Evolutionary conservation across 2,797 vertebrate genomes (phyloP), one percentile per base, ranked within the genome.

Genomic region (Liparis tanakae): DNA sequence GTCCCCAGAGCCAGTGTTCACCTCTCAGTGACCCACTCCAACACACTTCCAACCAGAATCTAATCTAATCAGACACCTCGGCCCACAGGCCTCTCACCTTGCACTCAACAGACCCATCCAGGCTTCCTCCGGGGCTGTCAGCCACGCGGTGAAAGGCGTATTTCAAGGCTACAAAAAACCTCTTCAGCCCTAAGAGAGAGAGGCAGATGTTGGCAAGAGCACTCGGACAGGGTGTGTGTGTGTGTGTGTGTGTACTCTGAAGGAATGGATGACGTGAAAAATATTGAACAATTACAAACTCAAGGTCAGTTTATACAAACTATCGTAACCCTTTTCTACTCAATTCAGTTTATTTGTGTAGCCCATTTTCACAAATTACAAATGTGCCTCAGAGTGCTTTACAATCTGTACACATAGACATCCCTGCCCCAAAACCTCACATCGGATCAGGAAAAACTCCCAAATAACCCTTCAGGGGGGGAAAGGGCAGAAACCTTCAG

Each of bases 11-110:
- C 60, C 1, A 36, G 12, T 1, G 37, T 56, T 81, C 83, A 87
- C 88, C 84, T 84, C 81, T 8, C 66, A 8, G 25, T 22, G 56
- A 87, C 87, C 89, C 50, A 46, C 54, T 56, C 41, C 46, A 62
- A 22, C 57, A 67, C 74, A 71, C 75, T 82, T 81, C 60, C 55
- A 72, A 25, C 78, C 70, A 14, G 70, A 89, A 72, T 67, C 80
- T 86, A 80, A 90, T 92, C 80, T 78, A 70, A 69, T 67, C 77
- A 70, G 88, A 89, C 89, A 85, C 78, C 36, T 46, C 2, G 70
- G 51, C 61, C 67, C 67, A 7, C 22, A 30, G 70, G 65, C 73
- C 81, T 73, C 67, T 85, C 79, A 77, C 85, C 84, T 64, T 64
- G 62, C 84, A 76, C 82, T 85, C 81, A 76, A 17, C 61, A 37